A percentile compares a stretch with the other conserved stretches of the same genome.
These are phyloP conservation scores for Merluccius polli DNA, from an alignment of 2,797 vertebrate genomes.

Conservation along the genomic window DNA sequence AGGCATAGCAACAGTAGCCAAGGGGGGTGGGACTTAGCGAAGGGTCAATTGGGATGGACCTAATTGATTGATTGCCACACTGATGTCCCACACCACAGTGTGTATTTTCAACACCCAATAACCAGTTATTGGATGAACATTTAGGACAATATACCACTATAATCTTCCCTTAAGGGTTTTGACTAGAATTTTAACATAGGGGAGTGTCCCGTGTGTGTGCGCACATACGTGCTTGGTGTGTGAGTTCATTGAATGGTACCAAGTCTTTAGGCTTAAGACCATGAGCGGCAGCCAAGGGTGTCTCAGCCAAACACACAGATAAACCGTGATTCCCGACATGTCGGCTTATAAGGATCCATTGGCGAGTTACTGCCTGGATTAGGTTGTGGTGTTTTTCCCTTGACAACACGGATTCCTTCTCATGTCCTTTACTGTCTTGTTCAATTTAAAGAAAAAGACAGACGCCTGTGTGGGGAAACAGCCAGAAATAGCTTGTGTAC, in stretches of 20 bases:
- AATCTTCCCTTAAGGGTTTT: background rate
- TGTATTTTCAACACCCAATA: background rate
- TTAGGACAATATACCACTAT: background rate
- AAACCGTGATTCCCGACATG: constrained; percentile 50
- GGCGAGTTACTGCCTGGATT: constrained; percentile 36
- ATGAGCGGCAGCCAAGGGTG: background rate
- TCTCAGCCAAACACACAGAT: constrained; percentile 43
- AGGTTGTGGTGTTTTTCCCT: constrained; percentile 26
- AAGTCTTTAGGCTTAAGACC: constrained; percentile 1
- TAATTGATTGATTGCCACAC: background rate
- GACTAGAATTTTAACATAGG: background rate
- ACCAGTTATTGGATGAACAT: background rate
- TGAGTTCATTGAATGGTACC: background rate
- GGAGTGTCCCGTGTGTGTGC: background rate
- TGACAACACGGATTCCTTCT: constrained; percentile 2
- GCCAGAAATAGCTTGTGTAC: constrained; percentile 3
- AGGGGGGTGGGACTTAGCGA: too few species aligned
- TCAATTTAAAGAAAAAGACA: constrained; percentile 23
- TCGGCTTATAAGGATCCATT: constrained; percentile 50
- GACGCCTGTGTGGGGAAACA: background rate
- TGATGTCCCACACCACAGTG: background rate
- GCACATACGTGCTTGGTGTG: background rate
- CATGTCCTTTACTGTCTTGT: constrained; percentile 27
- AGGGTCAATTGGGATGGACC: background rate
- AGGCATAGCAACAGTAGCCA: too few species aligned